Evolutionary conservation across 1,140 invertebrate species (phyloP), one percentile per base, ranked within the genome.

Genomic region (Saxidomus purpurata): DNA sequence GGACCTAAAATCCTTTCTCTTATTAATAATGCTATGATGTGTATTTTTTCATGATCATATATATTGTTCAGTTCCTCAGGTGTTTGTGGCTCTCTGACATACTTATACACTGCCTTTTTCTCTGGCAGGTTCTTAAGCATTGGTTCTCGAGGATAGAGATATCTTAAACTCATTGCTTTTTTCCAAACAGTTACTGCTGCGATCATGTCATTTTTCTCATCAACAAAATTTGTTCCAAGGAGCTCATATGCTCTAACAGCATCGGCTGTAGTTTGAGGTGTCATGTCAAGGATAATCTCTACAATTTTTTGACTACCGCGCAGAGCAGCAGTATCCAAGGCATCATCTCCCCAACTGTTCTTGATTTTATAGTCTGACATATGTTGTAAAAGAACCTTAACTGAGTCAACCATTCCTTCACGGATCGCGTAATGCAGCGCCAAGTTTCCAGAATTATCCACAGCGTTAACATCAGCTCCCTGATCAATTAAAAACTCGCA

Each of bases 341-440:
- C 98, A 97, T 99, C 98, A 96, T 99, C 98, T 52, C 98, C 98
- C 93, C 98, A 97, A 86, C 98, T 96, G 90, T 98, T 98, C 90
- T 96, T 93, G 8, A 90, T 96, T 95, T 97, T 97, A 31, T 97
- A 97, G 96, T 98, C 97, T 0, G 98, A 98, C 74, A 98, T 98
- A 96, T 98, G 96, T 71, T 97, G 97, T 49, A 99, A 95, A 34
- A 99, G 95, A 49, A 99, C 96, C 93, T 97, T 97, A 0, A 98
- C 98, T 4, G 98, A 98, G 95, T 98, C 98, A 93, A 98, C 96
- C 89, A 98, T 96, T 90, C 98, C 98, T 95, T 98, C 98, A 94
- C 98, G 98, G 90, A 99, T 98, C 0, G 98, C 98, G 96, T 99
- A 99, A 96, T 99, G 98, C 87, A 99, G 96, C 40, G 98, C 98